Conservation (phyloP, 2,888 invertebrate species). For the Lingula anatina region DNA sequence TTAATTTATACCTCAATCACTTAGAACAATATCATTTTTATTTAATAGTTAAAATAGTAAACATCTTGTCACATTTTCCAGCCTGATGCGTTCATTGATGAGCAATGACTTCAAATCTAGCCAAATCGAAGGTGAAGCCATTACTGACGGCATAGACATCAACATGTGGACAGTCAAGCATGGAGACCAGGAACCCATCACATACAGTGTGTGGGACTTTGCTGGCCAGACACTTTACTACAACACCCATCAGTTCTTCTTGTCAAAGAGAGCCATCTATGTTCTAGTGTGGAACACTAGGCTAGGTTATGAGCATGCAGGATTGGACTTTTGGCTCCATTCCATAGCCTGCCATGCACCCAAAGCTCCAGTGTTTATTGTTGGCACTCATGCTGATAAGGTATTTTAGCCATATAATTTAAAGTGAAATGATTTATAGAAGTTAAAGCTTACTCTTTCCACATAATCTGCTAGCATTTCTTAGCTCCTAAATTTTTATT, state of each 20-base stretch:
- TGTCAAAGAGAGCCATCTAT: constrained; percentile 45
- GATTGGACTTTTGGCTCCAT: constrained; percentile 47
- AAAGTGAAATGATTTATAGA: too few species aligned
- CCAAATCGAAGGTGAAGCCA: constrained; percentile 21
- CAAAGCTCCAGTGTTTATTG: constrained; percentile 40
- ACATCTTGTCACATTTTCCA: too few species aligned
- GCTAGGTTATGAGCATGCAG: constrained; percentile 48
- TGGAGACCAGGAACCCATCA: constrained; percentile 24
- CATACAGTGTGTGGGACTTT: constrained; percentile 48
- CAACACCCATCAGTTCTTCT: constrained; percentile 49
- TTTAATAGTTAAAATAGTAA: too few species aligned
- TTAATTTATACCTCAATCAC: too few species aligned
- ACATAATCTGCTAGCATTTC: too few species aligned
- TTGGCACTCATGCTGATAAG: constrained; percentile 46
- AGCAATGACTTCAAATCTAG: constrained; percentile 16
- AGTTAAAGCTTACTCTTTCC: too few species aligned
- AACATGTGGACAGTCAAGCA: constrained; percentile 36
- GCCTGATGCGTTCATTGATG: constrained; percentile 40
- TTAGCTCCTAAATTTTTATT: too few species aligned
- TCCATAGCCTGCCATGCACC: constrained; percentile 48
- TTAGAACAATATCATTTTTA: too few species aligned
- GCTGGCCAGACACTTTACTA: constrained; percentile 52
- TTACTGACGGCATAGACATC: constrained; percentile 52
- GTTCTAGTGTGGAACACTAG: constrained; percentile 44
- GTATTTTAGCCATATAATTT: too few species aligned